Evolutionary conservation across 2,888 invertebrate genomes (phyloP), one percentile per base, ranked within the genome.

Genomic region (Steinernema carpocapsae): DNA sequence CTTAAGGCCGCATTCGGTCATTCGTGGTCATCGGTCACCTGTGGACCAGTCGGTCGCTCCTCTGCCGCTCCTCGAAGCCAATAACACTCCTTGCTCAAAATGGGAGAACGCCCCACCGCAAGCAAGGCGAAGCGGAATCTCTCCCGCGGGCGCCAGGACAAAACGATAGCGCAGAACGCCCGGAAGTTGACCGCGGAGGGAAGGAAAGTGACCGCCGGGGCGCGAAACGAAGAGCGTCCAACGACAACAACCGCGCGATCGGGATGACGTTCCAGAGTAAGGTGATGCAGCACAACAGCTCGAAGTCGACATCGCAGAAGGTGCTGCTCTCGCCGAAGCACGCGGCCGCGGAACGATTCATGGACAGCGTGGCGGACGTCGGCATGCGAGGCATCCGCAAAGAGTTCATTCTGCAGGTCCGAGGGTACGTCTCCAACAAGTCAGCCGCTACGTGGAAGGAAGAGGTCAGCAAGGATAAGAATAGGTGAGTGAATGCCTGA

Each of bases 401-500:
- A 70, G 76, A 77, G 29, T 77, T 77, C 51, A 37, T 77, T 1
- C 14, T 12, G 19, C 19, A 17, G 1, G 72, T 76, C 19, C 48
- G 29, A 14, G 7, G 24, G 6, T 77, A 70, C 24, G 19, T 17
- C 0, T 45, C 73, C 19, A 17, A 14, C 0, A 70, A 73, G 29
- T 48, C 56, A 70, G 64, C 37, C 6, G 10, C 24, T 3, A 73
- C 74, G 2, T 78, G 80, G 70, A 19, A 32, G n/a, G 22, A 24
- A 2, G 71, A 77, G 17, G 42, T 7, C 1, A 76, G 79, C 71
- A 51, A 14, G 2, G 73, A 70, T 37, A 48, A 64, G 17, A 78
- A 78, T 10, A 37, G 48, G 48, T 48, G 4, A 17, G 7, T 7
- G 14, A 48, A 37, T 37, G 3, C 37, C 4, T 37, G 37, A 37